Evolutionary conservation across 2,797 vertebrate genomes (phyloP).

Genomic region (Rhinella marina): DNA sequence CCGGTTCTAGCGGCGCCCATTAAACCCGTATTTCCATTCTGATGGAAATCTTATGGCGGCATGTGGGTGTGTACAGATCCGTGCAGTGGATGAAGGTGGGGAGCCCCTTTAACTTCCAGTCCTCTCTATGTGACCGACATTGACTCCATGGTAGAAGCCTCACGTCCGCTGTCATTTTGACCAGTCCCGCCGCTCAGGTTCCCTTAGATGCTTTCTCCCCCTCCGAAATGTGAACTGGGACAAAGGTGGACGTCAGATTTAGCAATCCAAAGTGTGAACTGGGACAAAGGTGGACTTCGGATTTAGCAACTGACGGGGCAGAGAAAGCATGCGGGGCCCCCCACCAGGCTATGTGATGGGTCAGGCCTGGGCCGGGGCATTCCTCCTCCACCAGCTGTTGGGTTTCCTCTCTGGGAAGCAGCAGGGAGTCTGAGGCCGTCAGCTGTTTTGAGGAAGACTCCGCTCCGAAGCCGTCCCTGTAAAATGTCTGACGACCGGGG

Average conservation of each 20-base stretch:
- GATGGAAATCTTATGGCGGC: no score
- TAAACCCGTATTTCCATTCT: no score
- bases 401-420: conserved; percentile 41
- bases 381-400: conserved; percentile 36
- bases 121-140: no score
- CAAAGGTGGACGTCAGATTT: background rate
- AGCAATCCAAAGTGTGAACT: background rate
- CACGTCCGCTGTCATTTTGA: background rate
- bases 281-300: background rate
- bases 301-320: background rate
- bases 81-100: no score
- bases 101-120: no score
- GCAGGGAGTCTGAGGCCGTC: conserved; percentile 41
- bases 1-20: no score
- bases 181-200: background rate
- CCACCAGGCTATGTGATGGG: conserved; percentile 2
- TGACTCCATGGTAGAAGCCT: no score
- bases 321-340: background rate
- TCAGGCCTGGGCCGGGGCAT: conserved; percentile 31
- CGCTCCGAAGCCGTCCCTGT: conserved; percentile 6
- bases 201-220: background rate
- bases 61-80: no score
- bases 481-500: background rate
- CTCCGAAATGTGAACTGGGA: background rate
- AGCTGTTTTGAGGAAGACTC: conserved; percentile 9